Evolutionary conservation across 2,797 vertebrate species (phyloP).

Genomic region (Smutsia gigantea): DNA sequence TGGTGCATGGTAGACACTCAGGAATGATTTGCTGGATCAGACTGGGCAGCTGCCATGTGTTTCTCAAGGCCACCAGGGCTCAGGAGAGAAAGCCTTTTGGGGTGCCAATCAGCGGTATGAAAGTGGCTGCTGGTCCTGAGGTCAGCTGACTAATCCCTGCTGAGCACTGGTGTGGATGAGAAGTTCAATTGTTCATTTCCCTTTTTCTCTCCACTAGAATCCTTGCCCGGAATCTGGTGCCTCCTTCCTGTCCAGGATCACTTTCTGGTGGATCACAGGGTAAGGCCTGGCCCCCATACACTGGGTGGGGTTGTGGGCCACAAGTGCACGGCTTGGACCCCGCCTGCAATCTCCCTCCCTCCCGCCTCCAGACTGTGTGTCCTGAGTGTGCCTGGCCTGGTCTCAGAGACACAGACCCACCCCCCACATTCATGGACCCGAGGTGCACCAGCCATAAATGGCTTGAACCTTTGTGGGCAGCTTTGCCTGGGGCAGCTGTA

Average conservation of each 20-base stretch:
- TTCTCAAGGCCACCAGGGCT: neutral
- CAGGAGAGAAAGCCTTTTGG: neutral
- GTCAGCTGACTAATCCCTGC: neutral
- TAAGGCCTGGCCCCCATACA: slow-evolving; percentile 81
- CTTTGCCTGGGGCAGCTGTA: neutral
- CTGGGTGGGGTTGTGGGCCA: fast-evolving
- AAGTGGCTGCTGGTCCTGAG: neutral
- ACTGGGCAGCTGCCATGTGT: neutral
- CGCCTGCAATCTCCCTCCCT: fast-evolving
- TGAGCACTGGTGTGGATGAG: fast-evolving
- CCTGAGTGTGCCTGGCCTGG: neutral
- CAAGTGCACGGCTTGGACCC: fast-evolving
- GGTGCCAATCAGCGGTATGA: neutral
- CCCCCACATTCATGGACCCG: fast-evolving
- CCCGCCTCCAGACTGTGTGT: fast-evolving
- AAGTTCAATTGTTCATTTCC: neutral
- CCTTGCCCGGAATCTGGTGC: slow-evolving; percentile 94
- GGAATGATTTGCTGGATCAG: neutral
- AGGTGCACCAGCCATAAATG: fast-evolving
- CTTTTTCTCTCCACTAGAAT: slow-evolving; percentile 87
- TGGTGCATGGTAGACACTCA: neutral
- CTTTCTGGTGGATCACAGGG: slow-evolving; percentile 98
- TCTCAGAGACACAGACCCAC: fast-evolving
- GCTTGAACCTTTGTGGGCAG: neutral
- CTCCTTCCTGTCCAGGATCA: slow-evolving; percentile 95